phyloP scores from a whole-genome alignment of 2,797 vertebrate species.

The Anguilla obscura region DNA sequence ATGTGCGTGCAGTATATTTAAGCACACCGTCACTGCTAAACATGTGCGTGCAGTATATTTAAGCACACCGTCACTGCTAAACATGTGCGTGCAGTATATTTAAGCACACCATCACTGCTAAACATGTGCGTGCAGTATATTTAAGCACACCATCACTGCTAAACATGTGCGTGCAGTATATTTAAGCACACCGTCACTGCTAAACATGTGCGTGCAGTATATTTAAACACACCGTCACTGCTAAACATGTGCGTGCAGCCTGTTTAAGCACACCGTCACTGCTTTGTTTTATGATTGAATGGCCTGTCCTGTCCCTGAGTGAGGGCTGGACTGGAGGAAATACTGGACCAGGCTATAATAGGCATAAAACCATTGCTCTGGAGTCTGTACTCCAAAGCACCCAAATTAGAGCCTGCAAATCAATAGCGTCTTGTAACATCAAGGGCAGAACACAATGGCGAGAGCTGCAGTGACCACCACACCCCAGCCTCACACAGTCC shows the following conservation, averaged over 20 bases:
- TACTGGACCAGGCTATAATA: constrained; percentile 59
- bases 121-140: background rate
- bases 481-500: background rate
- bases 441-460: constrained; percentile 54
- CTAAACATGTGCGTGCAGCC: background rate
- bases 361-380: constrained; percentile 59
- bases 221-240: constrained; percentile 36
- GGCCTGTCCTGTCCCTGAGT: constrained; percentile 44
- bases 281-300: constrained; percentile 36
- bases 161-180: background rate
- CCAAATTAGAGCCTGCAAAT: constrained; percentile 63
- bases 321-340: constrained; percentile 42
- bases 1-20: background rate
- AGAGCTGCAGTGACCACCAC: background rate
- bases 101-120: constrained; percentile 36
- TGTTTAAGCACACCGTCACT: constrained; percentile 36
- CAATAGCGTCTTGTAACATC: constrained; percentile 58
- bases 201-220: background rate
- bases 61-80: constrained; percentile 35
- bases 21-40: constrained; percentile 34
- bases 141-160: constrained; percentile 36
- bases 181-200: background rate
- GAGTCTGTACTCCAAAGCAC: constrained; percentile 51
- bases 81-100: background rate
- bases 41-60: background rate